A percentile compares a stretch with the other conserved stretches of the same genome.
Conservation (phyloP, 2,888 invertebrate genomes). For the Stenurella melanura region DNA sequence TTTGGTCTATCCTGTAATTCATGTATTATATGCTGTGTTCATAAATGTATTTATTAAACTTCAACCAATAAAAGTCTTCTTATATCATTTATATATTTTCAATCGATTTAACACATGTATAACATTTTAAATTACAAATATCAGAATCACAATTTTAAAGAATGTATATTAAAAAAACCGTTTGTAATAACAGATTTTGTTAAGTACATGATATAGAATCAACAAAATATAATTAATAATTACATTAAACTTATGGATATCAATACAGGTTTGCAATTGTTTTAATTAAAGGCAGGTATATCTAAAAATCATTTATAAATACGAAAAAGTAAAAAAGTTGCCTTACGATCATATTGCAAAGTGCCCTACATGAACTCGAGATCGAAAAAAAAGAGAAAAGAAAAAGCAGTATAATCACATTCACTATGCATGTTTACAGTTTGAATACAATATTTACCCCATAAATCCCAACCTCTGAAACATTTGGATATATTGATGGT, state of each 20-base stretch:
- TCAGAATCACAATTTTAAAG: constrained; percentile 47
- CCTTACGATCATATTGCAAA: constrained; percentile 34
- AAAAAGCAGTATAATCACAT: constrained; percentile 30
- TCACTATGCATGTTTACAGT: constrained; percentile 37
- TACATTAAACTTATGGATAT: constrained; percentile 11
- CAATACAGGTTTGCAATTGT: constrained; percentile 32
- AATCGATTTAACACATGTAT: constrained; percentile 44
- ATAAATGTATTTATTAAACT: background rate
- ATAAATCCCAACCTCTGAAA: constrained; percentile 13
- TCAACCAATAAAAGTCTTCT: background rate
- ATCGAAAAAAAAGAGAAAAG: constrained; percentile 30
- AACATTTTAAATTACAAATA: constrained; percentile 46
- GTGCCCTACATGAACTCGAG: constrained; percentile 32
- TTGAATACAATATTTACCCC: constrained; percentile 27
- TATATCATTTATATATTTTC: constrained; percentile 33
- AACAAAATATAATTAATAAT: constrained; percentile 10
- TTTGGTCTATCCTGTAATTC: background rate
- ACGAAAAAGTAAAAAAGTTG: constrained; percentile 17
- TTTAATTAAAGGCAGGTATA: constrained; percentile 11
- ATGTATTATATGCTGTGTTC: background rate
- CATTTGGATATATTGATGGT: background rate
- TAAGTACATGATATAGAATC: constrained; percentile 34
- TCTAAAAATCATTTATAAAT: background rate
- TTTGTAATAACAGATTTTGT: constrained; percentile 22
- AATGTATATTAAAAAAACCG: constrained; percentile 38